Evolutionary conservation across 2,113 vertebrate species (phyloP), one percentile per base, ranked within the genome.

Genomic region (Hymenochirus boettgeri): DNA sequence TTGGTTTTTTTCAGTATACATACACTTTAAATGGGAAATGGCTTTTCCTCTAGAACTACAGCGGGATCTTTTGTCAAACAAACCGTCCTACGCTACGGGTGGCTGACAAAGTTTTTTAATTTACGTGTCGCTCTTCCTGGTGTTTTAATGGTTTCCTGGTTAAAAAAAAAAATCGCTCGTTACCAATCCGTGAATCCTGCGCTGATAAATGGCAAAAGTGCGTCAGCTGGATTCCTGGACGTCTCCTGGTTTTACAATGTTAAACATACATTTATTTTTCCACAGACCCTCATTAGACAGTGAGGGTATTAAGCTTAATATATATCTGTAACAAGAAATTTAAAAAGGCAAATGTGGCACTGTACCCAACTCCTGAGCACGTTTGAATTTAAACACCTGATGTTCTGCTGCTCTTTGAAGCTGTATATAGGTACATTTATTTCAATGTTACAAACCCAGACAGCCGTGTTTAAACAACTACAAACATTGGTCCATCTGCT

Each of bases 311-410:
- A 57, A 12, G 39, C 24, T 21, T 19, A 35, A n/a, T n/a, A 29
- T 70, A 74, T 65, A 70, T 19, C 63, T 71, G 80, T 67, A 75
- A 72, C 75, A 80, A 73, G 74, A 73, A 80, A 72, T 73, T 82
- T 88, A 87, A 90, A 89, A 86, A n/a, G n/a, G 85, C 79, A 82
- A 82, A 87, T 79, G 88, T 90, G 84, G 82, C 85, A 80, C 78
- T 73, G 79, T 85, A 78, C 76, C 78, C 80, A 80, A 27, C 29
- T 76, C 62, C 46, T 70, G n/a, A 15, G 74, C 75, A 71, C 70
- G n/a, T n/a, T 72, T 75, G 79, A 82, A 80, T 82, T 80, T 76
- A 84, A 75, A 84, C 74, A 83, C 79, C 78, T 82, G 72, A 76
- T 13, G 70, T 63, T 80, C 3, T 74, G 73, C 76, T 81, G 75